Evolutionary conservation across 2,797 vertebrate species (phyloP), one percentile per base, ranked within the genome.

Genomic region (Bryconaethiops microstoma): DNA sequence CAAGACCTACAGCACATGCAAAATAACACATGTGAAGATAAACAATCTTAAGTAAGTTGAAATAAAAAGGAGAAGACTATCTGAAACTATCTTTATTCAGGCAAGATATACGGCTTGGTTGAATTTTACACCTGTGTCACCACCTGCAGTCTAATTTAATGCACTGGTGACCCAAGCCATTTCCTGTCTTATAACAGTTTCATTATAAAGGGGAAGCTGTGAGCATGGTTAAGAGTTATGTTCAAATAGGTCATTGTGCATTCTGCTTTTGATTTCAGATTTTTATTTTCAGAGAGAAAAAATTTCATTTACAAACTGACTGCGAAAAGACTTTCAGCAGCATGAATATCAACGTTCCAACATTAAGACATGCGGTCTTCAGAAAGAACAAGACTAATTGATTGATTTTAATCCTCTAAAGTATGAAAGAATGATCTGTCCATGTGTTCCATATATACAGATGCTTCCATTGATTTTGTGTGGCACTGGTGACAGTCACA

Each of bases 1-100:
- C 82, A 99, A 90, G 74, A 99, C 92, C 98, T 99, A 82, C 7
- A 69, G 40, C 16, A 42, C 14, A 65, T 57, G 63, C 7, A 65
- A 35, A 76, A 60, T 23, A 54, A 48, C 48, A 50, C 1, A 1
- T 50, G 12, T 50, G 48, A 50, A 50, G 48, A 8, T 12, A 13
- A 50, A 42, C 42, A 42, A 42, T 5, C 9, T 42, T 42, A 2
- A 6, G 9, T 9, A 7, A 42, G 13, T 6, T 17, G 23, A 63
- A 64, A 35, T 17, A 63, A 19, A 40, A 17, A 8, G 17, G 21
- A 63, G 25, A 23, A 63, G 3, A 65, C 39, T 5, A 67, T 42
- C 13, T 19, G 4, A 12, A 40, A 67, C 42, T 7, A 17, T 19
- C 7, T 19, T 40, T 65, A 8, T 19, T 65, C 35, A 65, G 35